Evolutionary conservation across 1,140 invertebrate species (phyloP), one percentile per base, ranked within the genome.

Genomic region (Samia ricini): DNA sequence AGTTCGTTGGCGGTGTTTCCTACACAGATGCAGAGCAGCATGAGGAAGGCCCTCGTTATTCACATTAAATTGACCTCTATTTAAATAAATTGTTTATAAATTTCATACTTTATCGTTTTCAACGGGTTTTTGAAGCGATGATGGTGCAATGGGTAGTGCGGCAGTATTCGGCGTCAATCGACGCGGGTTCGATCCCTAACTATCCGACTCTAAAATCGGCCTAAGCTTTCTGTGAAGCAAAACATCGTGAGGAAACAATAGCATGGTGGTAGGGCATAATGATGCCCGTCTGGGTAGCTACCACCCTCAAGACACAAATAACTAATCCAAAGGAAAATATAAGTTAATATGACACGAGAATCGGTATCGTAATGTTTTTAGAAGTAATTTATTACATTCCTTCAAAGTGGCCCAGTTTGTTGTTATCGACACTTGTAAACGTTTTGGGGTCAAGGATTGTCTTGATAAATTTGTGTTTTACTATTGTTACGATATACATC

Each of bases 31-130:
- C 59, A 60, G 56, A 29, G 54, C 75, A 77, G 69, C 67, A 77
- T 64, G 67, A 86, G 83, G 81, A 86, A 81, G 80, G 69, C 65
- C 65, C 77, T 81, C 64, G 75, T 85, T 82, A 82, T 65, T 74
- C 71, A 65, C 61, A 76, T 74, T 79, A 75, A 63, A 70, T 74
- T 66, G 66, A 74, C 67, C 66, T 68, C 71, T 65, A 71, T 71
- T 77, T 68, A 42, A 42, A 42, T 42, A 42, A 42, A 42, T 12
- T 42, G 33, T 42, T 42, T 42, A 76, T 70, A 70, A 42, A 42
- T 42, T 15, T 15, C 12, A 42, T 42, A 12, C 33, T 15, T 42
- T 4, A 42, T 42, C 33, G 33, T 15, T 42, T 42, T 42, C 15
- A 42, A 42, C 33, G 3, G 10, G n/a, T n/a, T 42, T 3, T 42